Evolutionary conservation across 2,888 invertebrate species (phyloP), one percentile per base, ranked within the genome.

Genomic region (Fragum sueziense): DNA sequence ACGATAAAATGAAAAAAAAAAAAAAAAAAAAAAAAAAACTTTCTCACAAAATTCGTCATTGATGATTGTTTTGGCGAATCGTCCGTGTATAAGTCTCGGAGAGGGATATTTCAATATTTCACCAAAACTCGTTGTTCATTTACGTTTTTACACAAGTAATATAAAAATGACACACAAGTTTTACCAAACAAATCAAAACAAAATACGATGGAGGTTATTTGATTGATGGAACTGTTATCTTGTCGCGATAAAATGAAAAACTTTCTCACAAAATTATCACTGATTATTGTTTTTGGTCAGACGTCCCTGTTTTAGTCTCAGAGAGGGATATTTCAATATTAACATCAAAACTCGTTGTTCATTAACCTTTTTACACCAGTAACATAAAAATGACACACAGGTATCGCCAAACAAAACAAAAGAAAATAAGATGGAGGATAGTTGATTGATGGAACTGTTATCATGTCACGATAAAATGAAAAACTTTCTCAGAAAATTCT

Each of bases 1-100:
- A 57, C 25, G 9, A 57, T 57, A 27, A 57, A 57, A 57, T 57
- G 57, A 57, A 57, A 57, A n/a, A n/a, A n/a, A n/a, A n/a, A n/a
- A n/a, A n/a, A n/a, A n/a, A n/a, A n/a, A n/a, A n/a, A n/a, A n/a
- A n/a, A n/a, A n/a, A n/a, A n/a, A n/a, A n/a, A 47, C 20, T 47
- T 47, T 47, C 47, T 47, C 17, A 47, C 47, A 47, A 47, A 47
- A 47, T 47, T 47, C 47, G 3, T n/a, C 47, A 47, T 47, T 47
- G 47, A 47, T 47, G 47, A 47, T 47, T 47, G 47, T 14, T 14
- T 47, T 47, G 47, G 47, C n/a, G 47, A 47, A n/a, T 20, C 47
- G 14, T 47, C n/a, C 47, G n/a, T 47, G 47, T 47, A 2, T 47
- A n/a, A n/a, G n/a, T n/a, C n/a, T n/a, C n/a, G n/a, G n/a, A n/a